These are phyloP conservation scores for Pseudoips prasinana DNA, from an alignment of 2,888 invertebrate species.

Conservation along the genomic window DNA sequence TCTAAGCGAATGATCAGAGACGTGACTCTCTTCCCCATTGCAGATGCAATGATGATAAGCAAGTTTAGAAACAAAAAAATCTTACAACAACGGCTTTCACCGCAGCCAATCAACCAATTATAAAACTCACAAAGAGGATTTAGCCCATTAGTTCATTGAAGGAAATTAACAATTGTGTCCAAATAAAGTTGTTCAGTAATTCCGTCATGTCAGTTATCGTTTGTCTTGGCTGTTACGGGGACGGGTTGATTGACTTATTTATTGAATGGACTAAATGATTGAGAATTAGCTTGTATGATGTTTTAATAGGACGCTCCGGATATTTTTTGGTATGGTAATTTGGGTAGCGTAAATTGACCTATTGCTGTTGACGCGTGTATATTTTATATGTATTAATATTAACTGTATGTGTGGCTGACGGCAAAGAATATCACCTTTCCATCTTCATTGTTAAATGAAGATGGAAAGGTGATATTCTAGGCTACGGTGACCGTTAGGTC, in stretches of 20 bases:
- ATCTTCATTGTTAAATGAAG: too few relatives aligned
- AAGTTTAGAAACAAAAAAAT: conserved; percentile 29
- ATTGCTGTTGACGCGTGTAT: too few relatives aligned
- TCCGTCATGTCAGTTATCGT: conserved; percentile 76
- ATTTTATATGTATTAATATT: too few relatives aligned
- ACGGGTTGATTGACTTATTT: conserved; percentile 59
- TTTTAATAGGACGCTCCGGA: conserved; percentile 15
- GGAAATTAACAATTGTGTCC: conserved; percentile 81
- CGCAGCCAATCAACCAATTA: conserved; percentile 71
- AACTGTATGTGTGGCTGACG: too few relatives aligned
- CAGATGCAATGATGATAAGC: conserved; percentile 14
- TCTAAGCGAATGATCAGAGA: conserved; percentile 4
- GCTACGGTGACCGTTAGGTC: too few relatives aligned
- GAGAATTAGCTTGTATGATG: conserved; percentile 33
- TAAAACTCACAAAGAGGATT: conserved; percentile 70
- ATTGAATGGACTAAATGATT: conserved; percentile 42
- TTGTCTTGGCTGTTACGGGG: conserved; percentile 49
- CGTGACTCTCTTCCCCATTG: conserved; percentile 27
- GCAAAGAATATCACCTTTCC: too few relatives aligned
- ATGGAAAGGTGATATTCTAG: too few relatives aligned
- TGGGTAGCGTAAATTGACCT: neutral
- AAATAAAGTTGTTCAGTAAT: conserved; percentile 77
- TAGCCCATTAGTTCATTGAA: conserved; percentile 76
- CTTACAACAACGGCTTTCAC: conserved; percentile 28
- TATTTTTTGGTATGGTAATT: neutral